Conservation (phyloP, 2,888 invertebrate species). For the Psylliodes chrysocephalus region DNA sequence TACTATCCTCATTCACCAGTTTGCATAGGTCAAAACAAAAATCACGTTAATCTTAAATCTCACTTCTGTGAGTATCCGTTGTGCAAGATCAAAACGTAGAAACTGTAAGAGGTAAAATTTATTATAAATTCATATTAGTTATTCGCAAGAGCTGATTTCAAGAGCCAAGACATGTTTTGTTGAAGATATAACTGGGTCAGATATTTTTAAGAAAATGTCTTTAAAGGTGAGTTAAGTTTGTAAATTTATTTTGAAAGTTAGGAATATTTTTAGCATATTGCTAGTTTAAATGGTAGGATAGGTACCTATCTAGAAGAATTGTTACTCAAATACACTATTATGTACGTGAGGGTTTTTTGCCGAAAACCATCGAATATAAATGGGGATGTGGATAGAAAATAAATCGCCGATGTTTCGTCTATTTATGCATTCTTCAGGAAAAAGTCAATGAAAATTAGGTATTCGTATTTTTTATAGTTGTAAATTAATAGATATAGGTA, state of each 20-base stretch:
- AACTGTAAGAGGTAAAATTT: conserved; percentile 15
- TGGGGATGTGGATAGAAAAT: too few relatives aligned
- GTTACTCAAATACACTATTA: too few relatives aligned
- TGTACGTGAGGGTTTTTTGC: too few relatives aligned
- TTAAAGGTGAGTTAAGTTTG: conserved; percentile 28
- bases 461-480: too few relatives aligned
- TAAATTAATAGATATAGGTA: too few relatives aligned
- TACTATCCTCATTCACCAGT: conserved; percentile 35
- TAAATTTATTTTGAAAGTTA: background rate
- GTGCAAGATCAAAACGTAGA: conserved; percentile 35
- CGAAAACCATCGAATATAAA: too few relatives aligned
- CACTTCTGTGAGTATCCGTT: conserved; percentile 33
- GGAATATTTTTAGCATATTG: background rate
- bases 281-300: too few relatives aligned
- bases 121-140: background rate
- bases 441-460: too few relatives aligned
- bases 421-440: too few relatives aligned
- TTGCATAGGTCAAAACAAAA: conserved; percentile 27
- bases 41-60: conserved; percentile 27
- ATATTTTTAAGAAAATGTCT: conserved; percentile 33
- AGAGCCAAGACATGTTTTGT: conserved; percentile 14
- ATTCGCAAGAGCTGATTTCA: conserved; percentile 1
- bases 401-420: too few relatives aligned
- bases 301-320: too few relatives aligned
- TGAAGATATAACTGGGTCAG: conserved; percentile 25